Evolutionary conservation across 2,888 invertebrate species (phyloP).

Genomic region (Dynastes maya): DNA sequence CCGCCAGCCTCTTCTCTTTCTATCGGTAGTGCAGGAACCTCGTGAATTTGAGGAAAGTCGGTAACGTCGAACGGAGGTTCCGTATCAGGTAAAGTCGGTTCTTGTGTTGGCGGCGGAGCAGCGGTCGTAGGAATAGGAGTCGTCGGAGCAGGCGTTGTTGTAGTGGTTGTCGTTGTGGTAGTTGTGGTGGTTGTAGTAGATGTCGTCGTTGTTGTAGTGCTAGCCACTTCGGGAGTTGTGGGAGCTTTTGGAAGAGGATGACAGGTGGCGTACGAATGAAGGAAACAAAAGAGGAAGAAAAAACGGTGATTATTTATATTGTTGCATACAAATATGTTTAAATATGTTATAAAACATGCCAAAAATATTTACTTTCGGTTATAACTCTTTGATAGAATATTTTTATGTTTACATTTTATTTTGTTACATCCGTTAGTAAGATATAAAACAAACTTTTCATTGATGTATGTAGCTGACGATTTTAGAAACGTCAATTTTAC

Average conservation of each 20-base stretch:
- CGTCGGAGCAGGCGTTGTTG: slow-evolving; percentile 44
- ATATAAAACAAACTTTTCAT: too few species aligned
- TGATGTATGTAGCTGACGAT: too few species aligned
- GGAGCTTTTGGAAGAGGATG: slow-evolving; percentile 2
- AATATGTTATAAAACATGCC: background rate
- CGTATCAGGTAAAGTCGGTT: background rate
- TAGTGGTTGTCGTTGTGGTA: slow-evolving; percentile 48
- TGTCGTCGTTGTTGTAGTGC: slow-evolving; percentile 37
- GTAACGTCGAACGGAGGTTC: background rate
- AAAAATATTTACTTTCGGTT: slow-evolving; percentile 25
- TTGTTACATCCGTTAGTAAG: too few species aligned
- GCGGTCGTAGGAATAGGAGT: slow-evolving; percentile 21
- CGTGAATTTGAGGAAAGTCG: background rate
- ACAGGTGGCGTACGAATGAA: slow-evolving; percentile 29
- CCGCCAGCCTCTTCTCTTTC: background rate
- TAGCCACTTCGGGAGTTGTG: slow-evolving; percentile 25
- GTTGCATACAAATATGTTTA: background rate
- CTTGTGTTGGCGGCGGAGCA: slow-evolving; percentile 3
- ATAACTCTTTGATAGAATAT: background rate
- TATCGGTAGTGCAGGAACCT: slow-evolving; percentile 28
- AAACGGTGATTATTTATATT: background rate
- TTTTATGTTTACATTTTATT: too few species aligned
- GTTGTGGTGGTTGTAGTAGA: slow-evolving; percentile 46
- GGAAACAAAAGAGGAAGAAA: slow-evolving; percentile 19
- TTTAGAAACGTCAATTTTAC: too few species aligned